These are phyloP conservation scores for Sarcophaga subvicina DNA, from an alignment of 2,888 invertebrate species.

Conservation along the genomic window DNA sequence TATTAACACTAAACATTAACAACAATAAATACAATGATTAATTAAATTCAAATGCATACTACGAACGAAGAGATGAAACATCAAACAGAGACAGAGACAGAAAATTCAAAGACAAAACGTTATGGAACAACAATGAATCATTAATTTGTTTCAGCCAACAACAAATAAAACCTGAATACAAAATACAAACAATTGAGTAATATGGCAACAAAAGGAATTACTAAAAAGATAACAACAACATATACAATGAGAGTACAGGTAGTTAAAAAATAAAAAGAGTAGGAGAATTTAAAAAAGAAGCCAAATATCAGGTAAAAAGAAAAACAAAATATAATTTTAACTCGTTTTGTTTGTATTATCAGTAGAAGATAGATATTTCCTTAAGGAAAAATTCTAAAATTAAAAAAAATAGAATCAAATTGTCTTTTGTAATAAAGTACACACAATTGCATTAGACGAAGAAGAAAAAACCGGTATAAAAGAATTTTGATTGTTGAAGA, in stretches of 20 bases:
- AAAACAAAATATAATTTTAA: not conserved
- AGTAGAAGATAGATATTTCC: not conserved
- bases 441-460: not conserved
- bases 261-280: constrained; percentile 29
- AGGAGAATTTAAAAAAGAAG: not conserved
- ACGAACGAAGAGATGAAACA: not conserved
- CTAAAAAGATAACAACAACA: constrained; percentile 14
- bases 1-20: constrained; percentile 18
- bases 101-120: constrained; percentile 1
- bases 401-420: not conserved
- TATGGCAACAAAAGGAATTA: constrained; percentile 18
- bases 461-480: constrained; percentile 41
- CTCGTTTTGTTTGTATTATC: constrained; percentile 13
- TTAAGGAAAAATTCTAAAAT: not conserved
- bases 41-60: no score
- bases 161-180: constrained; percentile 28
- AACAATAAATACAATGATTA: not conserved
- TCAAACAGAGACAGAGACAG: not conserved
- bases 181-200: constrained; percentile 40
- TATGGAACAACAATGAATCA: constrained; percentile 47
- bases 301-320: constrained; percentile 18
- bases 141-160: constrained; percentile 18
- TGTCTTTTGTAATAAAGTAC: not conserved
- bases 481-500: constrained; percentile 6
- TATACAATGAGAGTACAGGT: constrained; percentile 18